Conservation (phyloP, 2,113 vertebrate genomes). For the Tenrec ecaudatus region DNA sequence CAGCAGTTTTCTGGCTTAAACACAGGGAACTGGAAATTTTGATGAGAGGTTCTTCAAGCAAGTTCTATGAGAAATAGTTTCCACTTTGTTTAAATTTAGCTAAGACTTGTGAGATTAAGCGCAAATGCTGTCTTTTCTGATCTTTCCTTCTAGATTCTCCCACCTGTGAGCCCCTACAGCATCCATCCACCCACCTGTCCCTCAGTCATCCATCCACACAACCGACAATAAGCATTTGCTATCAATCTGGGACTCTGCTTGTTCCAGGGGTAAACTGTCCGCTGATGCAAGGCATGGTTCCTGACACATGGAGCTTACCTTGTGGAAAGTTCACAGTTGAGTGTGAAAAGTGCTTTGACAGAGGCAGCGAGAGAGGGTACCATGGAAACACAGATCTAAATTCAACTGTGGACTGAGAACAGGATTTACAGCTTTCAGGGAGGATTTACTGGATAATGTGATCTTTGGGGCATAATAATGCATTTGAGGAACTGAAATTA, state of each 20-base stretch:
- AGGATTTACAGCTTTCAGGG: neutral
- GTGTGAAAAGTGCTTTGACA: slow-evolving; percentile 18
- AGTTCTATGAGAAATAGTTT: neutral
- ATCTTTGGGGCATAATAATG: neutral
- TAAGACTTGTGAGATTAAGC: neutral
- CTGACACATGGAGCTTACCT: neutral
- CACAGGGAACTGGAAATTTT: neutral
- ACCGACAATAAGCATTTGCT: neutral
- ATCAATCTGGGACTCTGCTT: neutral
- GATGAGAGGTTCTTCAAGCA: neutral
- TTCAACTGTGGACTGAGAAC: neutral
- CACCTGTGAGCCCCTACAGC: neutral
- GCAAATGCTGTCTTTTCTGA: neutral
- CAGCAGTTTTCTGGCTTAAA: neutral
- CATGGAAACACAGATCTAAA: neutral
- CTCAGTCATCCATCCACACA: neutral
- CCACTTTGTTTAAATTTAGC: neutral
- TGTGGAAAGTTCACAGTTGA: neutral
- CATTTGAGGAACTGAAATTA: slow-evolving; percentile 21
- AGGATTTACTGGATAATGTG: neutral
- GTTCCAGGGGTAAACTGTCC: neutral
- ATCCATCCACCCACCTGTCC: neutral
- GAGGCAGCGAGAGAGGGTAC: neutral
- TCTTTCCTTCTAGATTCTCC: neutral
- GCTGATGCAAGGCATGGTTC: neutral